Evolutionary conservation across 2,113 vertebrate species (phyloP).

Genomic region (Bucco capensis): DNA sequence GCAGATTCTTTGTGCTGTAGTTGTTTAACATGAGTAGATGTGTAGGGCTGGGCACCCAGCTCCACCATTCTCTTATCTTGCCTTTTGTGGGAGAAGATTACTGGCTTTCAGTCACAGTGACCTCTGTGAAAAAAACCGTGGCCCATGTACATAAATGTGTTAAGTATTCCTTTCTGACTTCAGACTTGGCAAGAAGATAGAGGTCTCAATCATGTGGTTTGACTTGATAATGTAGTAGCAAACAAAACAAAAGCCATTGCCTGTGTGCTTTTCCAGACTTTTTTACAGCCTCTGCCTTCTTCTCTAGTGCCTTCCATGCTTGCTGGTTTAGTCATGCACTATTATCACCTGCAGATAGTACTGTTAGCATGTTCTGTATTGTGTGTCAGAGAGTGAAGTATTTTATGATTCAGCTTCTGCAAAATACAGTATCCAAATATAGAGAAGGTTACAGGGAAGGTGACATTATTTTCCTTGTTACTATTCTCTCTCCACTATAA

Average conservation of each 20-base stretch:
- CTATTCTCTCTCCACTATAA: not conserved
- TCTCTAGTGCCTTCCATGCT: not conserved
- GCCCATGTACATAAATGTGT: not conserved
- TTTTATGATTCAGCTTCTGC: conserved; percentile 13
- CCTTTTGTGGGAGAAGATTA: not conserved
- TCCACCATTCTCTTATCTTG: not conserved
- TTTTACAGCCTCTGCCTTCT: not conserved
- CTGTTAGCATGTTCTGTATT: not conserved
- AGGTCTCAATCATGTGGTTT: not conserved
- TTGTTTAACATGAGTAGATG: not conserved
- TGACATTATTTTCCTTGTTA: not conserved
- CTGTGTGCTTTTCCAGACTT: not conserved
- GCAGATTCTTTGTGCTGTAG: not conserved
- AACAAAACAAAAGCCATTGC: not conserved
- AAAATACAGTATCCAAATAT: conserved; percentile 8
- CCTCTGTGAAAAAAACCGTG: not conserved
- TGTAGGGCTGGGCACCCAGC: not conserved
- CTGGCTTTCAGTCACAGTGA: not conserved
- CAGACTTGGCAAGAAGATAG: not conserved
- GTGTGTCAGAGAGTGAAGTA: not conserved
- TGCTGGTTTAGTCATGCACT: not conserved
- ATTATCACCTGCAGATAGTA: not conserved
- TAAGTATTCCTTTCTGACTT: not conserved
- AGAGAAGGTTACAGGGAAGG: not conserved
- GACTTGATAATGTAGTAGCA: not conserved